phyloP scores from a whole-genome alignment of 2,888 invertebrate genomes.

The Conchocele bisecta region DNA sequence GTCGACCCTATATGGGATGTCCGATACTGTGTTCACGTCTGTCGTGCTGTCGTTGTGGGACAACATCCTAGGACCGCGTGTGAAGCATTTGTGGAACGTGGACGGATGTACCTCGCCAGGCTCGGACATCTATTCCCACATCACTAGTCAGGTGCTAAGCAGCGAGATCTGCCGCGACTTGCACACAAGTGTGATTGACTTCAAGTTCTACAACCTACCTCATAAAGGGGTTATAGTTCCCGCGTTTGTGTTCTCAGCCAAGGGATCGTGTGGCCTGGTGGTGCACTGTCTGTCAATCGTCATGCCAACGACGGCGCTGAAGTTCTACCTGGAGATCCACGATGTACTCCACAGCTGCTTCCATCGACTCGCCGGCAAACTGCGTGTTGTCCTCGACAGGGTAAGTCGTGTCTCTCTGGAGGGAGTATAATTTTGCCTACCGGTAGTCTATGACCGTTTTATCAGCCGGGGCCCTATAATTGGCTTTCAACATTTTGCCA shows the following conservation, averaged over 20 bases:
- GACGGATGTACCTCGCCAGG: slow-evolving; percentile 46
- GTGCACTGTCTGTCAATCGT: slow-evolving; percentile 76
- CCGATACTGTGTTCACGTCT: slow-evolving; percentile 62
- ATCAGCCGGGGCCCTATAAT: too few relatives aligned
- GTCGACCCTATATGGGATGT: slow-evolving; percentile 59
- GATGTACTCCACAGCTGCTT: slow-evolving; percentile 72
- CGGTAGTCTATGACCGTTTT: too few relatives aligned
- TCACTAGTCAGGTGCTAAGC: slow-evolving; percentile 77
- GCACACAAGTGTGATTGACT: slow-evolving; percentile 73
- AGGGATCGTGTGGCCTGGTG: slow-evolving; percentile 65
- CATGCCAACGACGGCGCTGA: slow-evolving; percentile 68
- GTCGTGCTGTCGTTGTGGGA: slow-evolving; percentile 79
- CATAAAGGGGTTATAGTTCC: slow-evolving; percentile 75
- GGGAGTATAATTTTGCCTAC: too few relatives aligned
- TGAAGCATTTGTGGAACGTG: slow-evolving; percentile 77
- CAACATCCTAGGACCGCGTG: slow-evolving; percentile 80
- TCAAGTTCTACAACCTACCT: slow-evolving; percentile 76
- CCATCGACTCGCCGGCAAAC: slow-evolving; percentile 71
- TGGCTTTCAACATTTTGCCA: too few relatives aligned
- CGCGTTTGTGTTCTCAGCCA: slow-evolving; percentile 78
- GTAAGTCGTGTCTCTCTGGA: too few relatives aligned
- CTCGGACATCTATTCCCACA: slow-evolving; percentile 68
- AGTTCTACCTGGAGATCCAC: slow-evolving; percentile 74
- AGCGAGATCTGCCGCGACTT: slow-evolving; percentile 80
- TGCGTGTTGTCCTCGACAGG: slow-evolving; percentile 75